Percentiles rank a stretch among this genome's conserved stretches.
These are phyloP conservation scores for Mylabris sibirica DNA, from an alignment of 2,888 invertebrate species.

Conservation along the genomic window DNA sequence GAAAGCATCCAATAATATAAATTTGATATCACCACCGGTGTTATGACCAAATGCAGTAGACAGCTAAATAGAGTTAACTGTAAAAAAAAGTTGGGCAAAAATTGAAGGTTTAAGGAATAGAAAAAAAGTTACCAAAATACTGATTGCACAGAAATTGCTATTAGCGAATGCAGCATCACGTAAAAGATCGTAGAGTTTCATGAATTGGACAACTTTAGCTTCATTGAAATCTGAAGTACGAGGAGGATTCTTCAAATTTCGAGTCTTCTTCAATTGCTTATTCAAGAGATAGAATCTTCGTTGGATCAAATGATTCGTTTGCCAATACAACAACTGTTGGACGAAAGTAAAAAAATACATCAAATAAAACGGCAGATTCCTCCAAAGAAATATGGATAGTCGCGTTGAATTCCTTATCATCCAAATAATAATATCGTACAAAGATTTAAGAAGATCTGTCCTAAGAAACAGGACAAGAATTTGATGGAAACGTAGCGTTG, in stretches of 20 bases:
- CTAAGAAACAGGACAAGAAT: slow-evolving; percentile 8
- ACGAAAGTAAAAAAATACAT: slow-evolving; percentile 22
- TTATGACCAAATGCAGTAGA: slow-evolving; percentile 18
- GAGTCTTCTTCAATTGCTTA: neutral
- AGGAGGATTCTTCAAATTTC: neutral
- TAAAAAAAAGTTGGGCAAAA: neutral
- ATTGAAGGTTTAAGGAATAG: neutral
- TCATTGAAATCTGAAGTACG: slow-evolving; percentile 6
- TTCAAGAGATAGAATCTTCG: neutral
- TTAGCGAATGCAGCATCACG: slow-evolving; percentile 8
- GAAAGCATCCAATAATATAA: slow-evolving; percentile 18
- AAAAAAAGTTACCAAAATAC: slow-evolving; percentile 16
- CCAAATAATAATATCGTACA: slow-evolving; percentile 18
- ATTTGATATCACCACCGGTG: slow-evolving; percentile 17
- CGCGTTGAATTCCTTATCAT: slow-evolving; percentile 3
- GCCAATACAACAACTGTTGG: slow-evolving; percentile 24
- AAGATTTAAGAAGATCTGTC: neutral
- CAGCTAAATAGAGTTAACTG: slow-evolving; percentile 21
- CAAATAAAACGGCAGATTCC: slow-evolving; percentile 18
- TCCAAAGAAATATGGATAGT: slow-evolving; percentile 17
- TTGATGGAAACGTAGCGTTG: slow-evolving; percentile 1
- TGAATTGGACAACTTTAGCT: slow-evolving; percentile 5
- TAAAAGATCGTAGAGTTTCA: slow-evolving; percentile 20
- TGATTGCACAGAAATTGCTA: slow-evolving; percentile 17
- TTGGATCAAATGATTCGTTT: slow-evolving; percentile 16